Conservation (phyloP, 1,140 invertebrate genomes). For the Drosophila tristis region DNA sequence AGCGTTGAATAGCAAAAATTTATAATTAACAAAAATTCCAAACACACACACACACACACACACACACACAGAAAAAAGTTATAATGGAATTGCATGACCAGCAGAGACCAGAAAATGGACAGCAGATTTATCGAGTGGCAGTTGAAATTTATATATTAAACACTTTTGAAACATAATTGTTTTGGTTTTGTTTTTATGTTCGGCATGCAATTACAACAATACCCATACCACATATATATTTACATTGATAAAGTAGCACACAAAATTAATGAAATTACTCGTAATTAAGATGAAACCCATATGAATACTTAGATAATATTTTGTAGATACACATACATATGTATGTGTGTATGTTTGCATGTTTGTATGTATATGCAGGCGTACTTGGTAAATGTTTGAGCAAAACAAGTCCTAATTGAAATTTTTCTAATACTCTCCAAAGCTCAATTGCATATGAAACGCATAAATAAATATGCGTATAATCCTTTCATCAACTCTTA, state of each 20-base stretch:
- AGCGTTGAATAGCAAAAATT: slow-evolving; percentile 24
- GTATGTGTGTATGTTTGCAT: too few species aligned
- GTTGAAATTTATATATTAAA: neutral
- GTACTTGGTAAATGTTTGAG: too few species aligned
- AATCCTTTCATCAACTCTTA: neutral
- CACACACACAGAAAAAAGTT: neutral
- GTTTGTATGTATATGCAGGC: too few species aligned
- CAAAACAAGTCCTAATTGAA: neutral
- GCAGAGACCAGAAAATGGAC: neutral
- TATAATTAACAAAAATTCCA: slow-evolving; percentile 21
- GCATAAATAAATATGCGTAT: neutral
- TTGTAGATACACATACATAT: neutral
- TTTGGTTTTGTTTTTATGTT: neutral
- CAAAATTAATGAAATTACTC: slow-evolving; percentile 1
- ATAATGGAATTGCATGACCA: slow-evolving; percentile 24
- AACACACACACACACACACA: too few species aligned
- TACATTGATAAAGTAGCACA: neutral
- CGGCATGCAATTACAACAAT: too few species aligned
- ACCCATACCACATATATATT: neutral
- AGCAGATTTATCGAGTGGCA: neutral
- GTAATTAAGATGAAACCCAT: too few species aligned
- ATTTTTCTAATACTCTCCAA: neutral
- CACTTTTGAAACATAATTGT: slow-evolving; percentile 12
- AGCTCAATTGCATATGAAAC: slow-evolving; percentile 23
- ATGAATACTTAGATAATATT: neutral